Base-by-base conservation (phyloP, 2,113 vertebrate species). In the Tachysurus fulvidraco region DNA sequence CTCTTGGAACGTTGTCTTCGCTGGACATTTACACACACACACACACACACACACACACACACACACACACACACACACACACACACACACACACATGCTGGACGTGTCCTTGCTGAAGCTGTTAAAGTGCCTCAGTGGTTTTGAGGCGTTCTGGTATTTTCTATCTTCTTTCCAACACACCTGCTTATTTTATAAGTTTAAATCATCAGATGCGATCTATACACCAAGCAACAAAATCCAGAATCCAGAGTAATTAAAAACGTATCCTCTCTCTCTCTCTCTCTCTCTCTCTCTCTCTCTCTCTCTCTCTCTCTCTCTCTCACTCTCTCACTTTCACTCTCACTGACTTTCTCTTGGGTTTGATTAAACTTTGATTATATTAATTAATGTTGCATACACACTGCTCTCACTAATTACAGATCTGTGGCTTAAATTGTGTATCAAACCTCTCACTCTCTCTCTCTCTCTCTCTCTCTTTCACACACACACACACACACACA, bases 311-410 rank as follows among this genome's bases (percentile, higher is more conserved):
- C 57, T 23, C 36, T 52, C 8, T 69, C 5, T 21, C 25, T 46
- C n/a, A n/a, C 23, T 44, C 14, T 76, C 12, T 50, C 36, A 62
- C 46, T 65, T 23, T 36, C 12, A 6, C 73, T 64, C 55, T n/a
- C 23, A 23, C 57, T 23, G 3, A 3, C 36, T 52, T 13, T 69
- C 5, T 21, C 25, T 46, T 44, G 28, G 44, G 74, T 81, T 64
- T 57, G 85, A 86, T 86, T 85, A 67, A 19, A 79, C 19, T 65
- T 54, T 85, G 73, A 85, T 59, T 25, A 79, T 79, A 65, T 79
- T 54, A 85, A 85, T 85, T 78, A 85, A 85, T 25, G n/a, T 78
- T 62, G 60, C 84, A 55, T 36, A 64, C 74, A 78, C 74, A 54
- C 60, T 79, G 74, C n/a, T 78, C n/a, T 85, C 60, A 46, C 28